Evolutionary conservation across 2,888 invertebrate species (phyloP).

Genomic region (Leptinotarsa tumamoca): DNA sequence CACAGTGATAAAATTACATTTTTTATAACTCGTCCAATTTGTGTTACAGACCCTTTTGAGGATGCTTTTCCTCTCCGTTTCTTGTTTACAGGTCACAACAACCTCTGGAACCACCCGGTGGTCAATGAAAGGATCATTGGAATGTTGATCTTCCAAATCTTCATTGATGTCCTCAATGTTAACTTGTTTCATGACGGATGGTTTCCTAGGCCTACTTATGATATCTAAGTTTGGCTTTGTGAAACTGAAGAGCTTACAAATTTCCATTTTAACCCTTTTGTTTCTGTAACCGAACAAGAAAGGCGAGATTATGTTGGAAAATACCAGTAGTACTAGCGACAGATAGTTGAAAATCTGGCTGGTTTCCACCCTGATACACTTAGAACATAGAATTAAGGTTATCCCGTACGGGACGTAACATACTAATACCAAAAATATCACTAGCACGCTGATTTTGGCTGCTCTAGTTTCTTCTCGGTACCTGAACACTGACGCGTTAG

Average conservation of each 20-base stretch:
- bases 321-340: constrained; percentile 71
- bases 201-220: constrained; percentile 35
- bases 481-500: constrained; percentile 85
- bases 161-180: constrained; percentile 47
- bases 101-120: constrained; percentile 57
- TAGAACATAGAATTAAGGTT: constrained; percentile 60
- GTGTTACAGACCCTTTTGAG: constrained; percentile 63
- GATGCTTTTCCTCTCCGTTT: constrained; percentile 62
- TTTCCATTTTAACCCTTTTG: constrained; percentile 73
- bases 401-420: constrained; percentile 68
- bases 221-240: constrained; percentile 34
- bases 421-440: constrained; percentile 75
- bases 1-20: constrained; percentile 63
- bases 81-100: constrained; percentile 60
- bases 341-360: constrained; percentile 68
- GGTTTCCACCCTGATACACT: constrained; percentile 55
- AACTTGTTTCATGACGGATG: constrained; percentile 34
- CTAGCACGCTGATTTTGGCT: constrained; percentile 85
- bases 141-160: constrained; percentile 39
- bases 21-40: constrained; percentile 60
- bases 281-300: constrained; percentile 83
- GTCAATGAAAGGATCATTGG: constrained; percentile 46
- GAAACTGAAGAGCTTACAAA: constrained; percentile 67
- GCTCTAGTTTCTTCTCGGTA: constrained; percentile 91
- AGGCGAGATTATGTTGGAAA: constrained; percentile 77